Evolutionary conservation across 2,113 vertebrate genomes (phyloP).

Genomic region (Malaclemys terrapin): DNA sequence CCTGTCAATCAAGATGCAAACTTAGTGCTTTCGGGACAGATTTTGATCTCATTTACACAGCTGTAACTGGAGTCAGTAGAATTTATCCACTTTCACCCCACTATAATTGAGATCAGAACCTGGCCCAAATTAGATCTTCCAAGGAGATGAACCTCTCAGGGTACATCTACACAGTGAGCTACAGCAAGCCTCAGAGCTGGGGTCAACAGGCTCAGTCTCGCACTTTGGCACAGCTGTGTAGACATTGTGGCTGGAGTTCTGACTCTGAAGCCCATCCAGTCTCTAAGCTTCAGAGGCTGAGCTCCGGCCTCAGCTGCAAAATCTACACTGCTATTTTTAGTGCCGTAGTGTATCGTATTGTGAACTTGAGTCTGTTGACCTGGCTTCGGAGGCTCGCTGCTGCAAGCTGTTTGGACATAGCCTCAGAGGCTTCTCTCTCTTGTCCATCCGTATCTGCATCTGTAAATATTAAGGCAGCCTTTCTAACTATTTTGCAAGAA

Average conservation of each 20-base stretch:
- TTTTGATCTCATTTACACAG: neutral
- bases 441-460: neutral
- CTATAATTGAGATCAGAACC: neutral
- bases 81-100: neutral
- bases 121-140: neutral
- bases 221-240: neutral
- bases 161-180: neutral
- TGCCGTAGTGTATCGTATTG: neutral
- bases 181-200: neutral
- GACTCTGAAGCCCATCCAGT: neutral
- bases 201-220: neutral
- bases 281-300: neutral
- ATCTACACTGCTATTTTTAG: neutral
- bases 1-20: neutral
- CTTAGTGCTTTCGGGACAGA: neutral
- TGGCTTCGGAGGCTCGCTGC: neutral
- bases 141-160: neutral
- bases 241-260: neutral
- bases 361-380: neutral
- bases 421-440: neutral
- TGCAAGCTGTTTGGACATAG: neutral
- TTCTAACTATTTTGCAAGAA: neutral
- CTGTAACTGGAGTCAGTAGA: neutral
- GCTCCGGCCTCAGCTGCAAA: neutral
- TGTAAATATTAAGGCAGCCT: neutral